Evolutionary conservation across 2,888 invertebrate genomes (phyloP).

Genomic region (Morpho deidamia): DNA sequence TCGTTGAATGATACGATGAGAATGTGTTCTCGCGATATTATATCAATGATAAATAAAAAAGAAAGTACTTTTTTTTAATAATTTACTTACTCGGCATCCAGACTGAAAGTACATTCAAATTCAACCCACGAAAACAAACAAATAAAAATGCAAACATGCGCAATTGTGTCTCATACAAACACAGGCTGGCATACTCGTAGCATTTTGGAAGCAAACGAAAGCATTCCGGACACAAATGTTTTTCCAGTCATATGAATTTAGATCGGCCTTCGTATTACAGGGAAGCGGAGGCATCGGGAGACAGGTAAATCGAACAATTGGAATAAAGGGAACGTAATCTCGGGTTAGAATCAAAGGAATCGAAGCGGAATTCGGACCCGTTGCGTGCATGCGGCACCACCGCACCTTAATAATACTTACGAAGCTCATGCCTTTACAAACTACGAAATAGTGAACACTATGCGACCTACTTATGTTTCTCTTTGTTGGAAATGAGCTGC

Average conservation of each 20-base stretch:
- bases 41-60: no score
- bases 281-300: conserved; percentile 55
- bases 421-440: conserved; percentile 13
- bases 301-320: conserved; percentile 61
- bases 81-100: conserved; percentile 62
- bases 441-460: conserved; percentile 18
- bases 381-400: conserved; percentile 36
- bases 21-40: not conserved
- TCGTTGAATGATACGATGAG: no score
- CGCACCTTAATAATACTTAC: conserved; percentile 20
- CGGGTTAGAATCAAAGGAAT: conserved; percentile 22
- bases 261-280: conserved; percentile 64
- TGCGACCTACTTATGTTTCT: conserved; percentile 20
- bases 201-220: conserved; percentile 41
- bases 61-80: conserved; percentile 17
- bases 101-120: conserved; percentile 69
- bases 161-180: conserved; percentile 72
- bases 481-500: conserved; percentile 21
- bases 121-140: conserved; percentile 72
- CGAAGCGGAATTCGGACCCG: conserved; percentile 28
- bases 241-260: conserved; percentile 71
- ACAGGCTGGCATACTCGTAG: conserved; percentile 37
- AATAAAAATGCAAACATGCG: conserved; percentile 74
- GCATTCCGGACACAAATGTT: conserved; percentile 67
- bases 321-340: conserved; percentile 47